A percentile compares a stretch with the other conserved stretches of the same genome.
These are phyloP conservation scores for Panagrolaimus sp. DNA, from an alignment of 1,140 invertebrate genomes.

Conservation along the genomic window DNA sequence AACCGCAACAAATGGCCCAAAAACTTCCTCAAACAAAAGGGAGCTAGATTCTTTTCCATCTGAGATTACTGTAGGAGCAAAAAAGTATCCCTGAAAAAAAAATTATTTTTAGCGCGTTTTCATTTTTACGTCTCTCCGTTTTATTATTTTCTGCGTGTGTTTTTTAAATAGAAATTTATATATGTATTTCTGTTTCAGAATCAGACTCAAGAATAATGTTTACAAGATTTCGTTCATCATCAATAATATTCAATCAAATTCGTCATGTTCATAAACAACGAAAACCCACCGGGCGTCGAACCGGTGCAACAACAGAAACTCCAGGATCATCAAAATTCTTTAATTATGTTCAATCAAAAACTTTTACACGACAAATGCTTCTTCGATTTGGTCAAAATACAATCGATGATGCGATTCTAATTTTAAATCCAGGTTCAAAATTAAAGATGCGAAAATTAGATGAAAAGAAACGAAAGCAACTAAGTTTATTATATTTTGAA, in stretches of 20 bases:
- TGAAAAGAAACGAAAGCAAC: constrained; percentile 10
- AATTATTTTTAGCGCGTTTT: background rate
- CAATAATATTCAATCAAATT: no score
- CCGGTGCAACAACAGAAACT: background rate
- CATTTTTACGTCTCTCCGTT: background rate
- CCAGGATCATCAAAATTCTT: background rate
- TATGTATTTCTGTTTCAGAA: no score
- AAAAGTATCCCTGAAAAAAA: constrained; percentile 64
- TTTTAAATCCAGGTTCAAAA: background rate
- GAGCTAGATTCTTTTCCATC: constrained; percentile 61
- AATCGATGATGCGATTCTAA: constrained; percentile 1
- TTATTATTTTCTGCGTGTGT: no score
- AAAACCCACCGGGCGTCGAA: background rate
- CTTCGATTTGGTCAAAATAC: background rate
- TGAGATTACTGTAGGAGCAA: constrained; percentile 64
- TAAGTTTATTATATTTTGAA: constrained; percentile 3
- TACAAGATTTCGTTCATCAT: no score
- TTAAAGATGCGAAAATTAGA: background rate
- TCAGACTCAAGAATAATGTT: no score
- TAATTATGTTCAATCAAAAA: background rate
- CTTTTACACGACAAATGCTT: background rate
- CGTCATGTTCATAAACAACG: no score
- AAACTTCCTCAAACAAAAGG: constrained; percentile 67
- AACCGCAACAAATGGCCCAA: constrained; percentile 66
- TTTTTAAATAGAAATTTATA: no score